Evolutionary conservation across 1,140 invertebrate genomes (phyloP).

Genomic region (Leptestheria dahalacensis): DNA sequence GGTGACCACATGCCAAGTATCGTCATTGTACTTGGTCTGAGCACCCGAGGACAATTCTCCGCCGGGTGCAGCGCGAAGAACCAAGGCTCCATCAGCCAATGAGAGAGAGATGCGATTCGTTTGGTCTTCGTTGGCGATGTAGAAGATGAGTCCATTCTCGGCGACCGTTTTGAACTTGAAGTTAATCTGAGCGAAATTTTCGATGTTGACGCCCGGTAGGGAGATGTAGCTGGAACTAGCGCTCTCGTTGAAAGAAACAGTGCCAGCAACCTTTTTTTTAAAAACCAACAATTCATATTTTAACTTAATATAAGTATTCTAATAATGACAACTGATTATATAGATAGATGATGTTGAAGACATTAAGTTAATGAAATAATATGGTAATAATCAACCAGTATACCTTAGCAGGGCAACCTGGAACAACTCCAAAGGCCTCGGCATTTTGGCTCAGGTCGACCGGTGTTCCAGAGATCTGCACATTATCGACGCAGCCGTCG

Average conservation of each 20-base stretch:
- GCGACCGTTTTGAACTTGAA: constrained; percentile 76
- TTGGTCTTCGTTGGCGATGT: constrained; percentile 46
- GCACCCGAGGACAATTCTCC: constrained; percentile 38
- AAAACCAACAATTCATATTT: neutral
- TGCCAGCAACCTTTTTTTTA: constrained; percentile 29
- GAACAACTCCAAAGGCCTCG: constrained; percentile 59
- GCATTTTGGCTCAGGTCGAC: constrained; percentile 63
- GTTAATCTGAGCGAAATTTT: constrained; percentile 43
- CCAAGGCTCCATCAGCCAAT: constrained; percentile 48
- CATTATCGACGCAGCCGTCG: constrained; percentile 81
- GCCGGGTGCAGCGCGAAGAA: constrained; percentile 37
- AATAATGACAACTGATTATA: too few relatives aligned
- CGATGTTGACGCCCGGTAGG: constrained; percentile 20
- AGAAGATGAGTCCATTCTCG: constrained; percentile 60
- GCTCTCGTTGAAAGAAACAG: constrained; percentile 29
- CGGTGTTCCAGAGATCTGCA: constrained; percentile 53
- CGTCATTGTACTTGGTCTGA: constrained; percentile 59
- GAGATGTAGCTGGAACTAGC: constrained; percentile 24
- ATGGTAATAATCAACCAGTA: constrained; percentile 11
- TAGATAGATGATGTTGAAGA: too few relatives aligned
- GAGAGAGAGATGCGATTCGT: constrained; percentile 46
- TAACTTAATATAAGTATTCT: too few relatives aligned
- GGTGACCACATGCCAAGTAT: constrained; percentile 82
- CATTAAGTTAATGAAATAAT: too few relatives aligned
- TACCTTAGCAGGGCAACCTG: constrained; percentile 71